Percentiles rank a stretch among this genome's conserved stretches.
phyloP scores from a whole-genome alignment of 2,888 invertebrate species.

The Anodontia alba region DNA sequence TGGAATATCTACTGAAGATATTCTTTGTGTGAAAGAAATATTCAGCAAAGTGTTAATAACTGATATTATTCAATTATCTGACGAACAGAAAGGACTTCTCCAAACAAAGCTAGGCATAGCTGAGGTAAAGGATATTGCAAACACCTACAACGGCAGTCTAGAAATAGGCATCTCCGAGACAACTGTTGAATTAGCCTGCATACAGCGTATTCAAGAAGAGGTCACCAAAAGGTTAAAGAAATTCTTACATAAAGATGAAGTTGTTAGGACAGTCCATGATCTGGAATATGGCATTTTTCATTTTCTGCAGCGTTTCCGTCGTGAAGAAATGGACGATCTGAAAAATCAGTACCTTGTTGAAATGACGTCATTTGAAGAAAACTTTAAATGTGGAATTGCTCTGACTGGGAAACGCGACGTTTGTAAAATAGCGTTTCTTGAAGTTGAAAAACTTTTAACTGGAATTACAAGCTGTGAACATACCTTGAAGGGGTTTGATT shows the following conservation, averaged over 20 bases:
- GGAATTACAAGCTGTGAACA: neutral
- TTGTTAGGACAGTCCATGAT: neutral
- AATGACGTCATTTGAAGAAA: neutral
- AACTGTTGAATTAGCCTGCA: neutral
- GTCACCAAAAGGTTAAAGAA: neutral
- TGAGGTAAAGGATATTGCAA: neutral
- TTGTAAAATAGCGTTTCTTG: neutral
- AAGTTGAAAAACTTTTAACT: neutral
- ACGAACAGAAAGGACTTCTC: neutral
- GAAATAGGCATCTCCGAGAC: neutral
- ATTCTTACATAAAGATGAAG: neutral
- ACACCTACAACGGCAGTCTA: neutral
- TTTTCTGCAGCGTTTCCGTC: neutral
- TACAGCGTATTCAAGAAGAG: neutral
- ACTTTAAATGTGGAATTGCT: neutral
- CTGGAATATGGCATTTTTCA: neutral
- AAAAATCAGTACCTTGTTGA: neutral
- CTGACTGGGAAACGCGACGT: neutral
- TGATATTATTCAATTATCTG: neutral
- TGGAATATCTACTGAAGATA: neutral
- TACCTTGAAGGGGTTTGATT: neutral
- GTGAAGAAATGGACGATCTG: neutral
- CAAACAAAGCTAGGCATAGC: neutral
- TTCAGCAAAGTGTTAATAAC: neutral
- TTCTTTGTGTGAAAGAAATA: neutral